Base-by-base conservation (phyloP, 2,888 invertebrate species). In the Hyposoter didymator region DNA sequence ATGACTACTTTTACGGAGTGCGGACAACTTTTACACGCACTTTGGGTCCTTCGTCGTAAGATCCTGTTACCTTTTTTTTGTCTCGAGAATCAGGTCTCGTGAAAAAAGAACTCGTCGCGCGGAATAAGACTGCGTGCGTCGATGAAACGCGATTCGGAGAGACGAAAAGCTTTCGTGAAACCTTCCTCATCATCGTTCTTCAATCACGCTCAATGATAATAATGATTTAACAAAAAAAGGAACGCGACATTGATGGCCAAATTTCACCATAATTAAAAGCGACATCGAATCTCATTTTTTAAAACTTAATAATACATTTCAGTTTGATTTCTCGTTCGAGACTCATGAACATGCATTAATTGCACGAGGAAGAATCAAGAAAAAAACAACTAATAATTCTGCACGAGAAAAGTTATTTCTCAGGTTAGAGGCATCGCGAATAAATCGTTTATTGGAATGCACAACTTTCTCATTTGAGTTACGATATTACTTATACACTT, bases 1-100 rank as follows among this genome's bases (percentile, higher is more conserved):
- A 84, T 84, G 59, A 81, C 66, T 67, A 76, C 84, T 84, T 81
- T 84, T 81, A 78, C 76, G 59, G 70, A 78, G 69, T 69, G 52
- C 49, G 62, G 47, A 64, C 76, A 66, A 76, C 66, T 73, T 80
- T 81, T 52, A 84, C 52, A 69, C 45, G 59, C 59, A 62, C 74
- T 74, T 74, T 67, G 72, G 76, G 35, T 78, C 72, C 78, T 73
- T 59, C 79, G 55, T 55, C 43, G 39, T 43, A n/a, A 67, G 62
- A 84, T 84, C 83, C 83, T 76, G 83, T 67, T 73, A 55, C 73
- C n/a, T 43, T 28, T 74, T 35, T 69, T 66, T 17, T 55, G 19
- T 43, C 14, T 17, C 39, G 14, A 32, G 19, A 55, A 55, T 43
- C 14, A 52, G 43, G 43, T 67, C 67, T 39, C 39, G 67, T 10